A percentile compares a stretch with the other conserved stretches of the same genome.
phyloP scores from a whole-genome alignment of 2,797 vertebrate species.

The Champsocephalus gunnari region DNA sequence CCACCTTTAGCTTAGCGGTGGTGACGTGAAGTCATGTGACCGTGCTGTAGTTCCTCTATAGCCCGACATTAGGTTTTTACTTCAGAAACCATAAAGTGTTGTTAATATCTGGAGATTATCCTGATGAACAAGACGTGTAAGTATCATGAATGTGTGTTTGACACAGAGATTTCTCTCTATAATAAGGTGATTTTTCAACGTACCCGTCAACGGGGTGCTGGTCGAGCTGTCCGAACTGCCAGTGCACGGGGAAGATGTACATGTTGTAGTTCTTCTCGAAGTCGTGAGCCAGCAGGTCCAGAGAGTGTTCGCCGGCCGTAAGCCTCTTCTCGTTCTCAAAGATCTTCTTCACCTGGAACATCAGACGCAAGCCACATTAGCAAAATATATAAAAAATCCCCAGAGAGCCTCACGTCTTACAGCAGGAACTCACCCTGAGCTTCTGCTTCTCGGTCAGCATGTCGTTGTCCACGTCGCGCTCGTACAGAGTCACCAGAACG shows the following conservation, averaged over 20 bases:
- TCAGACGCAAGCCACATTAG: background rate
- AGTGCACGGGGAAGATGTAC: conserved; percentile 99
- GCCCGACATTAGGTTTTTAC: too few relatives aligned
- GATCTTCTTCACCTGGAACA: conserved; percentile 95
- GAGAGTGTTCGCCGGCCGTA: conserved; percentile 92
- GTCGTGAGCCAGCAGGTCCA: conserved; percentile 96
- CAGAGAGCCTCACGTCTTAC: background rate
- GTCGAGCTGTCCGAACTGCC: conserved; percentile 99
- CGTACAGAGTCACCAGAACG: conserved; percentile 95
- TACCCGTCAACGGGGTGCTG: conserved; percentile 96
- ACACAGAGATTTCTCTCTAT: background rate
- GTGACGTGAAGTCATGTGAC: too few relatives aligned
- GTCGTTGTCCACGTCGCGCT: conserved; percentile 95
- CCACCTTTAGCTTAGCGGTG: too few relatives aligned
- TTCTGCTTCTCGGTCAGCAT: conserved; percentile 99
- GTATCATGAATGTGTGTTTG: too few relatives aligned
- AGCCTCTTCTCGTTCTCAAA: conserved; percentile 97
- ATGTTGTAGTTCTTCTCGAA: conserved; percentile 99
- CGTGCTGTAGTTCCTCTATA: too few relatives aligned
- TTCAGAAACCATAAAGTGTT: too few relatives aligned
- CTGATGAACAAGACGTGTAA: too few relatives aligned
- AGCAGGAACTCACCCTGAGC: conserved; percentile 86
- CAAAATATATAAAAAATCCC: background rate
- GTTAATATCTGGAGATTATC: too few relatives aligned
- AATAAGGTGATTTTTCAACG: conserved; percentile 40